Conservation (phyloP, 2,113 vertebrate species). For the Triplophysa tibetana region DNA sequence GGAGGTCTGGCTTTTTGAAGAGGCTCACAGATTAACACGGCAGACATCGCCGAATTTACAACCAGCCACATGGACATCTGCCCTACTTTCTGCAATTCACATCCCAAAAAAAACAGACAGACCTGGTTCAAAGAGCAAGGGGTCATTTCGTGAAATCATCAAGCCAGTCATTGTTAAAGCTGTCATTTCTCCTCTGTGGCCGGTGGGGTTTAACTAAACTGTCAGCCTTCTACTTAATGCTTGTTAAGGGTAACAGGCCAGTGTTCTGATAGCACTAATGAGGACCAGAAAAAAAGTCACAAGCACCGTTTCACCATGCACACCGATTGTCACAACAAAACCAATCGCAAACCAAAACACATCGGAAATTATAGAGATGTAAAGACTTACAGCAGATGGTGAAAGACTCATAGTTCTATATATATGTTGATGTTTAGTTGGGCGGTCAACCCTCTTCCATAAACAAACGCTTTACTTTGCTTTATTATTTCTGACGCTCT, state of each 20-base stretch:
- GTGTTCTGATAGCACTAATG: slow-evolving; percentile 73
- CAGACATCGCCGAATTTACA: slow-evolving; percentile 82
- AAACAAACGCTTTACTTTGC: slow-evolving; percentile 46
- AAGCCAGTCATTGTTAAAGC: slow-evolving; percentile 70
- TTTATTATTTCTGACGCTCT: slow-evolving; percentile 67
- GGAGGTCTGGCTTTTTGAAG: slow-evolving; percentile 73
- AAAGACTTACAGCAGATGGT: slow-evolving; percentile 39
- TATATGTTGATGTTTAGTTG: slow-evolving; percentile 44
- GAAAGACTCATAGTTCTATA: slow-evolving; percentile 35
- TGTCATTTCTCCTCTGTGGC: slow-evolving; percentile 71
- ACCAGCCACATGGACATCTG: slow-evolving; percentile 87
- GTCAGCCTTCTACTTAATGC: slow-evolving; percentile 66
- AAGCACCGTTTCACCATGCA: slow-evolving; percentile 7
- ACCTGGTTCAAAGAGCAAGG: slow-evolving; percentile 81
- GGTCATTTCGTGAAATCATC: slow-evolving; percentile 76
- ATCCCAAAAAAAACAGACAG: slow-evolving; percentile 27
- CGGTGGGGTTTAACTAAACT: slow-evolving; percentile 66
- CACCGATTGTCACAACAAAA: slow-evolving; percentile 43
- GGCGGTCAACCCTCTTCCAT: slow-evolving; percentile 22
- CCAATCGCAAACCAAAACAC: slow-evolving; percentile 20
- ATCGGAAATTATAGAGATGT: slow-evolving; percentile 23
- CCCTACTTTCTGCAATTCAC: slow-evolving; percentile 76
- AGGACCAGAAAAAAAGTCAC: slow-evolving; percentile 55
- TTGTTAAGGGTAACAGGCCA: slow-evolving; percentile 68
- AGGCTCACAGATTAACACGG: slow-evolving; percentile 78